These are phyloP conservation scores for Scaptomyza reducta DNA, from an alignment of 2,888 invertebrate species.

Conservation along the genomic window DNA sequence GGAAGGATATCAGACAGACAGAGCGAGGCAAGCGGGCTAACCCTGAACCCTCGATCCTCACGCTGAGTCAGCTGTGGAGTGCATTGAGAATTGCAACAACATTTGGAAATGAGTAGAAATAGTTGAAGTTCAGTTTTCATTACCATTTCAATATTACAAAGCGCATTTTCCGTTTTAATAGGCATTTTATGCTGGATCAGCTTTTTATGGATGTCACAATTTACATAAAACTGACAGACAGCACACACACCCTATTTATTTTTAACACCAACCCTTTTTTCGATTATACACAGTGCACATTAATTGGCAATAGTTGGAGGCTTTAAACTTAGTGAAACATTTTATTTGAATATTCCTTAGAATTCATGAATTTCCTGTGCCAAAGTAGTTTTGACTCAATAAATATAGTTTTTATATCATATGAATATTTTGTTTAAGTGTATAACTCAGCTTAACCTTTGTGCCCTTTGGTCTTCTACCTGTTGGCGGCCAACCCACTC, in stretches of 20 bases:
- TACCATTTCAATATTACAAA: slow-evolving; percentile 34
- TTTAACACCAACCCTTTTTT: slow-evolving; percentile 55
- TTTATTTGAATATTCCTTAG: neutral
- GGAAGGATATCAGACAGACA: slow-evolving; percentile 13
- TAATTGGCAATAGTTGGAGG: neutral
- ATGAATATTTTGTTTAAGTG: neutral
- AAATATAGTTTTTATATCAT: neutral
- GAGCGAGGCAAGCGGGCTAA: slow-evolving; percentile 26
- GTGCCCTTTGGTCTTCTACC: slow-evolving; percentile 47
- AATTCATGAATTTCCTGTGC: neutral
- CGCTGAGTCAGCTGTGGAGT: slow-evolving; percentile 56
- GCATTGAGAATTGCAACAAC: slow-evolving; percentile 37
- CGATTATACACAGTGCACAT: slow-evolving; percentile 2
- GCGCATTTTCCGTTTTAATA: slow-evolving; percentile 25
- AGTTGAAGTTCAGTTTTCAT: slow-evolving; percentile 35
- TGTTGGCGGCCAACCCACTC: slow-evolving; percentile 67
- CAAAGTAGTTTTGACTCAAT: too few species aligned
- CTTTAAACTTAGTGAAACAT: neutral
- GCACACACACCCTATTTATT: slow-evolving; percentile 35
- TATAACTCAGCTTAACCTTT: slow-evolving; percentile 16
- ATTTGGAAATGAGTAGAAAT: slow-evolving; percentile 16
- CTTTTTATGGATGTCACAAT: slow-evolving; percentile 40
- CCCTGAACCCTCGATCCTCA: slow-evolving; percentile 48
- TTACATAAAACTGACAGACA: slow-evolving; percentile 17
- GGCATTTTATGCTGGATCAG: slow-evolving; percentile 54